phyloP scores from a whole-genome alignment of 2,113 vertebrate genomes.

The Trematomus loennbergii region DNA sequence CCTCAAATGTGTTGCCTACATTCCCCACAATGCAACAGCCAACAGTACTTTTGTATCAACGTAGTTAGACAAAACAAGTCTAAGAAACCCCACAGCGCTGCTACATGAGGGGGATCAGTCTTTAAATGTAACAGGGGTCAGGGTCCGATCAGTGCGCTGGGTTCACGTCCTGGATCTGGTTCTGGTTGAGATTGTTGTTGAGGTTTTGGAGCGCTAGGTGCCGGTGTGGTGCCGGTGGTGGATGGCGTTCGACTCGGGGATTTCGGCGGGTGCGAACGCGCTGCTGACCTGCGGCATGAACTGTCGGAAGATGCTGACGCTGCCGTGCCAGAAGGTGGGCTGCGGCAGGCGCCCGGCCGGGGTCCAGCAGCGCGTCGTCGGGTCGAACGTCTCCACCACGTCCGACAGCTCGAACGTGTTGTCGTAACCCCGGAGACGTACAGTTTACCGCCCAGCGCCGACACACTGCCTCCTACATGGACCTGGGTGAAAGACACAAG shows the following conservation, averaged over 20 bases:
- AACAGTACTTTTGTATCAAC: background rate
- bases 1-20: too few species aligned
- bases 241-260: slow-evolving; percentile 81
- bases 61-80: background rate
- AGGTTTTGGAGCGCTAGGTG: slow-evolving; percentile 82
- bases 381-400: slow-evolving; percentile 92
- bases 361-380: slow-evolving; percentile 84
- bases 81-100: background rate
- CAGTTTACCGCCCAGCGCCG: slow-evolving; percentile 91
- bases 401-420: slow-evolving; percentile 96
- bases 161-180: slow-evolving; percentile 87
- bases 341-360: slow-evolving; percentile 90
- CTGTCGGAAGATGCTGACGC: slow-evolving; percentile 98
- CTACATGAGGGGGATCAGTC: background rate
- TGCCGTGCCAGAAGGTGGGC: slow-evolving; percentile 98
- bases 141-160: slow-evolving; percentile 81
- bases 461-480: slow-evolving; percentile 94
- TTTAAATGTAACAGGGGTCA: too few species aligned
- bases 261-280: slow-evolving; percentile 83
- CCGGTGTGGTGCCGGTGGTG: slow-evolving; percentile 81
- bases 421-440: slow-evolving; percentile 98
- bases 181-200: slow-evolving; percentile 85
- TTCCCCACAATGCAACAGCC: too few species aligned
- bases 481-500: slow-evolving; percentile 81
- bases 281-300: slow-evolving; percentile 92